Base-by-base conservation (phyloP, 2,113 vertebrate genomes). In the Lepidothrix coronata region DNA sequence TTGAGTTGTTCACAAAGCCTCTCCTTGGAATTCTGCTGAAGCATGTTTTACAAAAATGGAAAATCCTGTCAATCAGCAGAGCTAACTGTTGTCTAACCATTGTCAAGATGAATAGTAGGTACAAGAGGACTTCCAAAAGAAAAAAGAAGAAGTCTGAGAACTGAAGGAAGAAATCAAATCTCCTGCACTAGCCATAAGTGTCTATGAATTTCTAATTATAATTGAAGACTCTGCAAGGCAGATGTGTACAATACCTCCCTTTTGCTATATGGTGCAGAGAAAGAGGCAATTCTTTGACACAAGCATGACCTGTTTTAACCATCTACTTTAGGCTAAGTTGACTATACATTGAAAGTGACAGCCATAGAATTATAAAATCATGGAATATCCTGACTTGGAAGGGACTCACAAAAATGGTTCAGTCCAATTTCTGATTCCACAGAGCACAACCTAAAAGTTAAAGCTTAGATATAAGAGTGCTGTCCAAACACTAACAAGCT, bases 401-500 rank as follows among this genome's bases (percentile, higher is more conserved):
- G 17, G 7, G 25, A 73, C 16, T 43, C 33, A 31, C 0, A 2
- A 76, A 19, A 28, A 49, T 28, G 0, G 0, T 43, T 51, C 22
- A 12, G 20, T 30, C 16, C 43, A 67, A 39, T 8, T 85, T 9
- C 44, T 82, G 33, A 57, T 15, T 82, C 17, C 9, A 74, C 12
- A 65, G 14, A 46, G 4, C 7, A 8, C 31, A 61, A 66, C 9
- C 6, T 58, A 12, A 39, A 89, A 28, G 37, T 43, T 52, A 28
- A 85, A 52, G 6, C 9, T 17, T 18, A 27, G 79, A 30, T 44
- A 3, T 65, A n/a, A 74, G 14, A 51, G 2, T 61, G 22, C 19
- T 78, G 27, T 49, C 27, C 37, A 70, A 88, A 57, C 23, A 48
- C 8, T 2, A 4, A 5, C 6, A 73, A 44, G 6, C 17, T 3